Conservation (phyloP, 2,888 invertebrate genomes). For the Napeogenes inachia region DNA sequence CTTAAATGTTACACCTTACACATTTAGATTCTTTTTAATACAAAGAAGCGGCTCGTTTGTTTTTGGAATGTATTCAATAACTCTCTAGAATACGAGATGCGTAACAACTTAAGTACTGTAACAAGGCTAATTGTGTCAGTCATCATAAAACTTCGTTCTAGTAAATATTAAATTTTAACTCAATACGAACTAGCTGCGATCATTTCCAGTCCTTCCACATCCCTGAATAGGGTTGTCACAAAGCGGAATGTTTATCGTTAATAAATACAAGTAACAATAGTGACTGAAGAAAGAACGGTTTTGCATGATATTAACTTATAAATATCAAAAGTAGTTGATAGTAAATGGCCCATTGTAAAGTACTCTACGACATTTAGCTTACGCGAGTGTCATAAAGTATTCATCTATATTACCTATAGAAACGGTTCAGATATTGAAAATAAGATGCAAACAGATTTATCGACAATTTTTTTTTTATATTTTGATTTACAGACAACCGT, state of each 20-base stretch:
- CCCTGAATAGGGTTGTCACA: constrained; percentile 21
- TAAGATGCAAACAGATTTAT: no score
- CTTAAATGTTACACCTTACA: not conserved
- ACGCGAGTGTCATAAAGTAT: not conserved
- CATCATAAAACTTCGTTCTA: constrained; percentile 29
- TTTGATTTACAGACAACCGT: constrained; percentile 1
- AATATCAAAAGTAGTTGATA: not conserved
- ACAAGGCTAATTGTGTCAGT: constrained; percentile 24
- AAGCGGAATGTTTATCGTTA: not conserved
- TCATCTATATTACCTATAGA: not conserved
- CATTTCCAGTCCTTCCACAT: constrained; percentile 30
- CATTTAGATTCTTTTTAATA: not conserved
- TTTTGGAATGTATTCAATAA: not conserved
- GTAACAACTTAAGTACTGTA: not conserved
- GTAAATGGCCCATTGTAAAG: not conserved
- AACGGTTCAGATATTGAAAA: no score
- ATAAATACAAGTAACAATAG: not conserved
- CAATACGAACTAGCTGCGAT: constrained; percentile 26
- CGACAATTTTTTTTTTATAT: not conserved
- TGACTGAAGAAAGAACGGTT: not conserved
- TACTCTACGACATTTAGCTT: not conserved
- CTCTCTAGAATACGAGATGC: not conserved
- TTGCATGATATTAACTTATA: not conserved
- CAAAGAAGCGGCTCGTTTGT: not conserved
- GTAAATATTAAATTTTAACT: constrained; percentile 31